Evolutionary conservation across 2,888 invertebrate species (phyloP), one percentile per base, ranked within the genome.

Genomic region (Esperia sulphurella): DNA sequence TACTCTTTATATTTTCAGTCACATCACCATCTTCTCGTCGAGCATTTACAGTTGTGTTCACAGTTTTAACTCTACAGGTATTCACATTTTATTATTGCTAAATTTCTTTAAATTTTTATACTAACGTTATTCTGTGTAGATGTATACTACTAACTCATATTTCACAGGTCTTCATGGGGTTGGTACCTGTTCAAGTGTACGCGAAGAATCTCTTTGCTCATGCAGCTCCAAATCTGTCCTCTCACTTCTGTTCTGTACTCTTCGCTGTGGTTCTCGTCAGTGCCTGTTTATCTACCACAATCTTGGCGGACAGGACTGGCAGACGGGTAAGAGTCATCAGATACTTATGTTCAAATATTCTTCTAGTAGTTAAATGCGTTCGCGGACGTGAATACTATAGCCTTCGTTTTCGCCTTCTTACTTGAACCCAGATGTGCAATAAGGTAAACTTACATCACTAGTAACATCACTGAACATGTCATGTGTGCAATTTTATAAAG

Each of bases 231-330:
- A 72, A 74, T 0, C 57, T 89, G 0, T 85, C 85, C 0, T 81
- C 91, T 0, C 81, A 91, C 42, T 55, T 82, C 13, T 91, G 92
- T 43, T 90, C 93, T 0, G 92, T 94, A 0, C 68, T 92, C 14
- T 90, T 94, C 6, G 93, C 92, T 0, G 58, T 80, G 0, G 87
- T 93, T 0, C 90, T 93, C 50, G 71, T 92, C 0, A 38, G 69
- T 3, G 91, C 92, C 0, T 79, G 91, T 9, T 62, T 78, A 14
- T 49, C 84, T 0, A 82, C 91, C 0, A 79, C 88, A 0, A 43
- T 80, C 0, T 56, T 92, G 0, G 85, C 92, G 61, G 94, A 94
- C 59, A 87, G 79, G 41, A 90, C 91, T 43, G 94, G 94, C 0
- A 83, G 94, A 62, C 78, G 91, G 65, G 90, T 90, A 53, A 71